Conservation (phyloP, 2,113 vertebrate genomes). For the Phrynocephalus versicolor region DNA sequence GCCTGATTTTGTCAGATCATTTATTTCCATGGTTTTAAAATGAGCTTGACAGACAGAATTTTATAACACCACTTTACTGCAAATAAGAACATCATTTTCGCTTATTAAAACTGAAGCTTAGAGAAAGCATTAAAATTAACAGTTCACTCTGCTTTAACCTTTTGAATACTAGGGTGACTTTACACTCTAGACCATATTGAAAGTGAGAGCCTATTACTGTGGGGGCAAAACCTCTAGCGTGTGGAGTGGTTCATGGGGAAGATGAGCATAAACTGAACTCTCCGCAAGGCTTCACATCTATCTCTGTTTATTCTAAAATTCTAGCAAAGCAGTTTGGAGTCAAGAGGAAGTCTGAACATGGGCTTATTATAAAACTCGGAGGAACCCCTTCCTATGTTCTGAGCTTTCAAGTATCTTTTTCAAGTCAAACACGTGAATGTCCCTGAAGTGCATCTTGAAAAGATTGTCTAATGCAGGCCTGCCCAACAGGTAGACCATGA, state of each 20-base stretch:
- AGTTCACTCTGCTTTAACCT: constrained; percentile 84
- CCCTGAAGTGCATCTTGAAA: too few species aligned
- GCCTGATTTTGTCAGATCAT: constrained; percentile 87
- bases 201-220: constrained; percentile 7
- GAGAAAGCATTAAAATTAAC: constrained; percentile 86
- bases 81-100: constrained; percentile 88
- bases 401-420: neutral
- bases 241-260: neutral
- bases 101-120: constrained; percentile 87
- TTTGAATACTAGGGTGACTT: constrained; percentile 79
- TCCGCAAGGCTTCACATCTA: neutral
- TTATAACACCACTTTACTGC: constrained; percentile 87
- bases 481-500: too few species aligned
- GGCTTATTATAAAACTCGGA: neutral
- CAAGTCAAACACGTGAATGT: neutral
- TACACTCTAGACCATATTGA: constrained; percentile 58
- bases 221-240: neutral
- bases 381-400: neutral
- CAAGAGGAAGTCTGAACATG: neutral
- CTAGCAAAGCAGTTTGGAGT: neutral
- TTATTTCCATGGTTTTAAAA: constrained; percentile 87
- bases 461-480: too few species aligned
- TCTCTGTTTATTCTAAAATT: neutral
- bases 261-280: neutral
- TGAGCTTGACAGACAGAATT: constrained; percentile 87